Base-by-base conservation (phyloP, 2,113 vertebrate genomes). In the Corvus hawaiiensis region DNA sequence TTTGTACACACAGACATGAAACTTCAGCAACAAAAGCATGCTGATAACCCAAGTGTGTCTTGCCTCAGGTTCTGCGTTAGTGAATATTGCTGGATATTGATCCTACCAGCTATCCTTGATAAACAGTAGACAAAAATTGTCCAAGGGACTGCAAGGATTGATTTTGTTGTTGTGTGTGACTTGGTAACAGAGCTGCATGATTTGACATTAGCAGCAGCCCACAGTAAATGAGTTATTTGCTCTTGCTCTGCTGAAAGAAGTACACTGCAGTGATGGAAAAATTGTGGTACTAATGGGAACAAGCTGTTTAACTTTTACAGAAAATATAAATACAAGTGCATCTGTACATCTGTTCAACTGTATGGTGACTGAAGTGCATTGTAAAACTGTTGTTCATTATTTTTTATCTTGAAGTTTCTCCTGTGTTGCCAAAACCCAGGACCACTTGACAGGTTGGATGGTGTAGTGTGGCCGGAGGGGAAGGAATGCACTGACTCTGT, bases 51-150 rank as follows among this genome's bases (percentile, higher is more conserved):
- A 16, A 37, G 44, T 85, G n/a, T 39, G 68, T 52, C 39, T 85
- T 75, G 44, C 55, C 63, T 91, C 54, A 56, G 84, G 68, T 93
- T 89, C 75, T 88, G 35, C 5, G 10, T 64, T 68, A 28, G n/a
- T 76, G 54, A 48, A 12, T 81, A 23, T 43, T 62, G 51, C 41
- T 94, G 35, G 46, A 11, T 89, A 93, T 94, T 91, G 95, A 96
- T 92, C 90, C 59, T 63, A 61, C 84, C 30, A 54, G 51, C 78
- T 79, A 23, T 83, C 44, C 56, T 86, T 89, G 77, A 95, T 85
- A 96, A 95, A 69, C 44, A 80, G 58, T 21, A 67, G 69, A 58
- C 74, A 95, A 76, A 93, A 92, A 78, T 82, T 89, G 32, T 91
- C 81, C 67, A 71, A 61, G 63, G 58, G 54, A 91, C 39, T 84